Evolutionary conservation across 2,113 vertebrate species (phyloP).

Genomic region (Xenus cinereus): DNA sequence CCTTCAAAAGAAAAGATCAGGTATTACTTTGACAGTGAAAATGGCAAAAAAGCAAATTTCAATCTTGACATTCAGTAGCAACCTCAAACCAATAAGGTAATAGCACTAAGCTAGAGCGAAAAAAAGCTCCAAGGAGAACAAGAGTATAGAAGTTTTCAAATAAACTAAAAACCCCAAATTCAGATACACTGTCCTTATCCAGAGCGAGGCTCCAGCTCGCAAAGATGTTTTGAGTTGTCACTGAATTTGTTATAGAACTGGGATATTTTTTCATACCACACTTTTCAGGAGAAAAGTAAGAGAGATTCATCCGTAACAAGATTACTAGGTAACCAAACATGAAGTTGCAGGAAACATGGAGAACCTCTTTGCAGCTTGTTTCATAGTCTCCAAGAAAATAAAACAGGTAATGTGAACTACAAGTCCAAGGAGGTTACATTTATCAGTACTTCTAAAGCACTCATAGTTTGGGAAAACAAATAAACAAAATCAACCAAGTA

Average conservation of each 20-base stretch:
- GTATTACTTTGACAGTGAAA: not conserved
- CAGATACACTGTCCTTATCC: not conserved
- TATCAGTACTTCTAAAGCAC: not conserved
- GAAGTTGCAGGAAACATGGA: not conserved
- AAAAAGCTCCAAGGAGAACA: not conserved
- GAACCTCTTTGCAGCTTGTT: not conserved
- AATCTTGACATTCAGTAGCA: not conserved
- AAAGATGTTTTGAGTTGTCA: not conserved
- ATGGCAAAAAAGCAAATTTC: not conserved
- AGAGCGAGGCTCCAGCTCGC: not conserved
- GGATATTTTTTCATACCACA: not conserved
- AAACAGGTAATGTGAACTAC: not conserved
- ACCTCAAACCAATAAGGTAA: not conserved
- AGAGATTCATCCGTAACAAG: not conserved
- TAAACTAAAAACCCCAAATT: not conserved
- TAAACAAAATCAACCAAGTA: not conserved
- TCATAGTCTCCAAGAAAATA: not conserved
- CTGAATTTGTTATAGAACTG: not conserved
- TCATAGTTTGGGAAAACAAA: not conserved
- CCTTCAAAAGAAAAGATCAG: not conserved
- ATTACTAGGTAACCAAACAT: not conserved
- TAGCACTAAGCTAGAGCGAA: not conserved
- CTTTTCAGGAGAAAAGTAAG: not conserved
- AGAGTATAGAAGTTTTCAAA: not conserved
- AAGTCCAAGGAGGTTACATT: not conserved